Conservation (phyloP, 2,113 vertebrate genomes). For the Lonchura striata region DNA sequence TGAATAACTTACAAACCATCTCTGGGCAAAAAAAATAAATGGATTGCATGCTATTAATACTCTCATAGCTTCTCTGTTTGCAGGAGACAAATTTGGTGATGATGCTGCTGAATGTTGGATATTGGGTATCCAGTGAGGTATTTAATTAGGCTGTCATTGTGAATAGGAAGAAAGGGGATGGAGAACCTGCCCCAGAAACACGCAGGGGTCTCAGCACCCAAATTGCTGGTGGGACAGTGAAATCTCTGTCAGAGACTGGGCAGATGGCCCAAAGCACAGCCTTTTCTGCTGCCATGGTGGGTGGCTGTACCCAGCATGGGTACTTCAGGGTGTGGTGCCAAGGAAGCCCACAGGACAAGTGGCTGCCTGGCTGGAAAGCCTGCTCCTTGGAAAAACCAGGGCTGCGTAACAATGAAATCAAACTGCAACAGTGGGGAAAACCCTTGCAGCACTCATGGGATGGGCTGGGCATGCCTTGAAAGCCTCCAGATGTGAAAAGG, state of each 20-base stretch:
- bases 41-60: not conserved
- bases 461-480: not conserved
- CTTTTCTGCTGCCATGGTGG: rapidly evolving
- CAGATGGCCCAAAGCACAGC: not conserved
- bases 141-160: not conserved
- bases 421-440: rapidly evolving
- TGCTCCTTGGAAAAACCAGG: not conserved
- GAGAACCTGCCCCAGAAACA: not conserved
- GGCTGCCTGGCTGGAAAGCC: not conserved
- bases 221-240: not conserved
- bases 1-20: not conserved
- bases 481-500: not conserved
- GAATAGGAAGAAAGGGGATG: not conserved
- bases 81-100: not conserved
- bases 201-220: not conserved
- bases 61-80: not conserved
- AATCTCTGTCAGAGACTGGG: rapidly evolving
- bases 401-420: not conserved
- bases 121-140: not conserved
- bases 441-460: not conserved
- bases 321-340: too few species aligned
- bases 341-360: rapidly evolving
- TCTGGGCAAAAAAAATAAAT: not conserved
- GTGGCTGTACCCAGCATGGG: rapidly evolving
- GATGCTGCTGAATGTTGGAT: not conserved